Percentiles rank a stretch among this genome's conserved stretches.
These are phyloP conservation scores for Styela plicata DNA, from an alignment of 23 tunicate genomes.

Conservation along the genomic window DNA sequence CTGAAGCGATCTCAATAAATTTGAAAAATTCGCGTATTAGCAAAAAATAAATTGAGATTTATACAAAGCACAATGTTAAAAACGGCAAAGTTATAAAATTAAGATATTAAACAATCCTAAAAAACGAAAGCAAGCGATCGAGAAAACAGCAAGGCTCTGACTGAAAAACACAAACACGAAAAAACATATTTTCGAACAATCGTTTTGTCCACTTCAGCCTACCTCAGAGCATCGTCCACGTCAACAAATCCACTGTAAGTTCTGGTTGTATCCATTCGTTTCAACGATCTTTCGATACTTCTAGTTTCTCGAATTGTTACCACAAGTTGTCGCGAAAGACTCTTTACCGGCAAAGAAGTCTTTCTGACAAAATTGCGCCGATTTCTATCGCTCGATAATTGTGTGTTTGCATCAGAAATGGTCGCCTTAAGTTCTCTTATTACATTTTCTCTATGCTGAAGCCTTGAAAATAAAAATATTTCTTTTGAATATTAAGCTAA, in stretches of 20 bases:
- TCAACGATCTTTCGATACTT: constrained; percentile 19
- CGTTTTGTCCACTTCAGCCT: background rate
- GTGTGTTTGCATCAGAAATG: constrained; percentile 5
- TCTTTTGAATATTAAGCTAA: too few species aligned
- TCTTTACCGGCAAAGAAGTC: constrained; percentile 5
- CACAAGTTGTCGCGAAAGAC: constrained; percentile 11
- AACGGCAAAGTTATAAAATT: too few species aligned
- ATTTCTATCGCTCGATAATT: background rate
- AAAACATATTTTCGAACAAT: background rate
- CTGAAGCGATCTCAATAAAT: too few species aligned
- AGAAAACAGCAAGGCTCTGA: too few species aligned
- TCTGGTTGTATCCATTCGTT: background rate
- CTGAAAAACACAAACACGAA: too few species aligned
- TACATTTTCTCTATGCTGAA: constrained; percentile 1
- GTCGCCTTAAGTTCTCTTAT: background rate
- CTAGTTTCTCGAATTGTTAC: constrained; percentile 15
- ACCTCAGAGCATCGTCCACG: constrained; percentile 20
- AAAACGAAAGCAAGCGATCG: too few species aligned
- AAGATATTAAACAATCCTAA: too few species aligned
- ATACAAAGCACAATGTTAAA: too few species aligned
- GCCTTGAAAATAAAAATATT: background rate
- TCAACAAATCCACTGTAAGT: background rate
- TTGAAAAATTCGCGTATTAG: too few species aligned
- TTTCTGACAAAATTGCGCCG: background rate
- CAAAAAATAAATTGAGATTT: too few species aligned